Conservation (phyloP, 2,113 vertebrate species). For the Rhizomys pruinosus region DNA sequence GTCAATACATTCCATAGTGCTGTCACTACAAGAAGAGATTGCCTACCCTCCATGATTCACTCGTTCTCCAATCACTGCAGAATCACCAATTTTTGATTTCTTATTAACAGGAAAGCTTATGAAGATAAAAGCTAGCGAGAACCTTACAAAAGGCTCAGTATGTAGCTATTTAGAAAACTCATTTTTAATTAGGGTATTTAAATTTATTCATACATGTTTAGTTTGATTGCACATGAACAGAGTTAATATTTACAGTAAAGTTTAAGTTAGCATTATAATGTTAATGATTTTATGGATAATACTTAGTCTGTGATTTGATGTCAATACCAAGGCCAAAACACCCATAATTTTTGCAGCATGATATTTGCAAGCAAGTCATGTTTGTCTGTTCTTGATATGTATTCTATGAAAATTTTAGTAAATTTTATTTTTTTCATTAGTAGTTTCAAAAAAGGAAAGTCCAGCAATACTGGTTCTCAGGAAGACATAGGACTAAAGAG, state of each 20-base stretch:
- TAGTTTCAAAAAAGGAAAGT: slow-evolving; percentile 34
- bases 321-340: not conserved
- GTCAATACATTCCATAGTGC: too few relatives aligned
- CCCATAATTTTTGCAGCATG: not conserved
- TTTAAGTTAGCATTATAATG: not conserved
- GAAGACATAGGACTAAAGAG: not conserved
- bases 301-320: not conserved
- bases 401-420: too few relatives aligned
- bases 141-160: not conserved
- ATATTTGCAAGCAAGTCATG: slow-evolving; percentile 34
- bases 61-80: not conserved
- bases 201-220: not conserved
- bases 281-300: not conserved
- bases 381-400: not conserved
- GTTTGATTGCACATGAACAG: not conserved
- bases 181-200: not conserved
- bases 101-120: not conserved
- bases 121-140: not conserved
- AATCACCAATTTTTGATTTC: not conserved
- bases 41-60: rapidly evolving
- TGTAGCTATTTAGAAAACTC: not conserved
- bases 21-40: not conserved
- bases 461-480: not conserved
- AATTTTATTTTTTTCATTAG: slow-evolving; percentile 45
- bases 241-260: not conserved